These are phyloP conservation scores for Elephantulus edwardii DNA, from an alignment of 2,113 vertebrate species.

Conservation along the genomic window DNA sequence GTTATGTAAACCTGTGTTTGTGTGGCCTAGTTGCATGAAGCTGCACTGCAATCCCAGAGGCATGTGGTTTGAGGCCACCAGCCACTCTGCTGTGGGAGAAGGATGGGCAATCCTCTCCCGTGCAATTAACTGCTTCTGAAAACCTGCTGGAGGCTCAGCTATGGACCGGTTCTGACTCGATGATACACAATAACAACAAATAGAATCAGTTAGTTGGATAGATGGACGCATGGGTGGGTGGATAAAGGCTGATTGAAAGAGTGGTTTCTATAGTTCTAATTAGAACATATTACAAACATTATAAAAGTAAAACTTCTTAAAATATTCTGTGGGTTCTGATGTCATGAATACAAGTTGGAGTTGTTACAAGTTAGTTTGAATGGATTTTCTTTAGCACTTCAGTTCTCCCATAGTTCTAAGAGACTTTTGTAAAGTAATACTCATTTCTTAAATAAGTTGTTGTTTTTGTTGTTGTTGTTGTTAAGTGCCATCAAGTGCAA, in stretches of 20 bases:
- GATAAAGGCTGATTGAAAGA: background rate
- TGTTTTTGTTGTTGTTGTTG: no score
- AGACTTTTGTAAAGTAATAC: background rate
- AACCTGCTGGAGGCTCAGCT: no score
- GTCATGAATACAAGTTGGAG: background rate
- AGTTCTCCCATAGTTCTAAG: background rate
- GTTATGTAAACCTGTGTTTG: background rate
- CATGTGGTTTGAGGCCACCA: no score
- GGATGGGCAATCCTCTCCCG: no score
- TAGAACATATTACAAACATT: background rate
- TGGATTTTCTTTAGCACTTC: background rate
- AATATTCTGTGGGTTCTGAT: background rate
- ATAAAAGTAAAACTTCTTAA: background rate
- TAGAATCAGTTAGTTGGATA: background rate
- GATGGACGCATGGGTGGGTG: background rate
- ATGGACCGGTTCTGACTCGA: no score
- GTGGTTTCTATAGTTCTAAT: background rate
- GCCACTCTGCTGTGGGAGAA: no score
- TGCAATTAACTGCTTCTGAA: no score
- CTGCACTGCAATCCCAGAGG: no score
- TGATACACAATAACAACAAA: background rate
- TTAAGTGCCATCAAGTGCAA: no score
- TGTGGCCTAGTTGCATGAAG: no score
- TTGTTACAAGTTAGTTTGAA: background rate
- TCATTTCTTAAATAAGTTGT: conserved; percentile 25